phyloP scores from a whole-genome alignment of 2,888 invertebrate genomes.

The Cheilosia soror region DNA sequence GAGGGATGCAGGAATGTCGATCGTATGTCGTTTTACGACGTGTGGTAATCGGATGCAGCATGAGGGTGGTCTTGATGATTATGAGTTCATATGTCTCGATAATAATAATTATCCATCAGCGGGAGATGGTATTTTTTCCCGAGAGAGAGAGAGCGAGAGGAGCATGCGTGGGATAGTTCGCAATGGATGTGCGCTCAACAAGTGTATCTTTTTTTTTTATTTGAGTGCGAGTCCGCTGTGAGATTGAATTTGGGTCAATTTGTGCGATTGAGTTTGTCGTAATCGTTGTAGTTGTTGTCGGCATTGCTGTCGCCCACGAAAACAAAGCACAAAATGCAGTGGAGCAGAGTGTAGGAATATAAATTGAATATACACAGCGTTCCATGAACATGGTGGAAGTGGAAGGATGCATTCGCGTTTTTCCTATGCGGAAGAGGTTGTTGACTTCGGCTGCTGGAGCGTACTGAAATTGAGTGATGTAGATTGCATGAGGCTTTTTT shows the following conservation, averaged over 20 bases:
- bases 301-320: constrained; percentile 18
- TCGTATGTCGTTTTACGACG: constrained; percentile 42
- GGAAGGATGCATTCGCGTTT: constrained; percentile 30
- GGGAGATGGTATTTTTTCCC: not conserved
- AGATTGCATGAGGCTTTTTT: constrained; percentile 29
- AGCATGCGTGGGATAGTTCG: constrained; percentile 64
- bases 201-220: constrained; percentile 42
- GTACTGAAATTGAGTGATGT: constrained; percentile 46
- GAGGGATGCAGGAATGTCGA: constrained; percentile 14
- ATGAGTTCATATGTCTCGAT: constrained; percentile 50
- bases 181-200: constrained; percentile 59
- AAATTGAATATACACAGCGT: constrained; percentile 10
- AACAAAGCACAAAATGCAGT: constrained; percentile 37
- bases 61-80: constrained; percentile 58
- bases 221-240: constrained; percentile 20
- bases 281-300: constrained; percentile 18
- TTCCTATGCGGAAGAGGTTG: constrained; percentile 28
- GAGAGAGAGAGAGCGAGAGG: not conserved
- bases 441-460: constrained; percentile 38
- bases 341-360: constrained; percentile 24
- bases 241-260: constrained; percentile 73
- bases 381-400: not conserved
- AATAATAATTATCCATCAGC: constrained; percentile 58
- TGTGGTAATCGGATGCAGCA: constrained; percentile 42
- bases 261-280: constrained; percentile 67